Percentiles rank a stretch among this genome's conserved stretches.
Evolutionary conservation across 2,113 vertebrate genomes (phyloP).

Genomic region (Falcunculus frontatus): DNA sequence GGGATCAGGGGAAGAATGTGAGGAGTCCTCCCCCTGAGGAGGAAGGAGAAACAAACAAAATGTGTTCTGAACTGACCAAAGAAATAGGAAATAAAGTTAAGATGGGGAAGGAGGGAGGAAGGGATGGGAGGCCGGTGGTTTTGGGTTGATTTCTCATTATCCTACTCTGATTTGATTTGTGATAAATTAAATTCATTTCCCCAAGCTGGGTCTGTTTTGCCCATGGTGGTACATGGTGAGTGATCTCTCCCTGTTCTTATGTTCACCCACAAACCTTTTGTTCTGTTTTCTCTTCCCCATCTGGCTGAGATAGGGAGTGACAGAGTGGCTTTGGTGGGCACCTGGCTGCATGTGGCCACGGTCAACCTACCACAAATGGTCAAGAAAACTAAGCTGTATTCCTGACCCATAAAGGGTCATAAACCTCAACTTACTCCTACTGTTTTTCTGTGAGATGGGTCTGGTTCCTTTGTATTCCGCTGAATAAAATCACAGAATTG

Average conservation of each 20-base stretch:
- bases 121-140: background rate
- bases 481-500: background rate
- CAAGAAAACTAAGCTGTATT: background rate
- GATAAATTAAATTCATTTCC: background rate
- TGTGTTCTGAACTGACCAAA: background rate
- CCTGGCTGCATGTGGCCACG: background rate
- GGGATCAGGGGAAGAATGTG: background rate
- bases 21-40: background rate
- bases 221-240: rapidly evolving
- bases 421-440: background rate
- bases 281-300: background rate
- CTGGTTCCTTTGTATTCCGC: background rate
- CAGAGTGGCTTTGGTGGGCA: background rate
- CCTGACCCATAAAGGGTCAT: background rate
- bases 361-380: background rate
- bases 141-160: background rate
- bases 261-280: background rate
- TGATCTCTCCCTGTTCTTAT: background rate
- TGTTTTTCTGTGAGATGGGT: background rate
- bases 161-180: background rate
- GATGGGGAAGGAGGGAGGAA: background rate
- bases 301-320: background rate
- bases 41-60: background rate
- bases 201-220: background rate
- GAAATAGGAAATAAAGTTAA: background rate